Evolutionary conservation across 2,113 vertebrate species (phyloP).

Genomic region (Chelonoidis abingdonii): DNA sequence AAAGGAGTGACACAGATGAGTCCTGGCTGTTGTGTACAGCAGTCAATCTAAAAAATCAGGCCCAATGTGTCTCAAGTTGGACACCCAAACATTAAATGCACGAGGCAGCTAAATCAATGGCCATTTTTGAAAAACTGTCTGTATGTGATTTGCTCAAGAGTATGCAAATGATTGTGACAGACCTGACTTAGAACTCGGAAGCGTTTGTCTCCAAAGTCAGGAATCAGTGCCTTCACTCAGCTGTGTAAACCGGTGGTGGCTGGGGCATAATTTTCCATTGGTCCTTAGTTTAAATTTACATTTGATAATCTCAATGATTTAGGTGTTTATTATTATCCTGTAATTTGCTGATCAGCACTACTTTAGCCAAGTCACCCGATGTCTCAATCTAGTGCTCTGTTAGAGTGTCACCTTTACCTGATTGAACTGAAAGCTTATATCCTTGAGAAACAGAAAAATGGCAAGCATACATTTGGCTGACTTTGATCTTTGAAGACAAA

Average conservation of each 20-base stretch:
- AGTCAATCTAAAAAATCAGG: background rate
- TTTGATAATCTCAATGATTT: background rate
- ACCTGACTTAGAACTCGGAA: conserved; percentile 16
- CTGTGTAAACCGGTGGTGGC: conserved; percentile 58
- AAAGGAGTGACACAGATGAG: background rate
- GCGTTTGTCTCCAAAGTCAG: conserved; percentile 29
- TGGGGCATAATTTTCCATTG: conserved; percentile 66
- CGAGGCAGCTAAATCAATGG: background rate
- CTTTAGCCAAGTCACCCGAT: background rate
- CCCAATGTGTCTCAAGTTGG: background rate
- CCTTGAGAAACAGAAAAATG: background rate
- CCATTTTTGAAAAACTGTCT: background rate
- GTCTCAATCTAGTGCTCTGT: background rate
- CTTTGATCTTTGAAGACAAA: conserved; percentile 67
- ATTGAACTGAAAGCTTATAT: background rate
- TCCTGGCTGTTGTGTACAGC: background rate
- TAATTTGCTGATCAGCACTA: background rate
- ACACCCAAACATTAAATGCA: background rate
- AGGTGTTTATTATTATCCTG: background rate
- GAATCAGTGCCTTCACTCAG: conserved; percentile 47
- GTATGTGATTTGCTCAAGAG: background rate
- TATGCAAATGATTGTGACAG: conserved; percentile 10
- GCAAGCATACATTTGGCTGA: conserved; percentile 14
- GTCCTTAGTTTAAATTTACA: background rate
- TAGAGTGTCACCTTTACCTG: background rate